phyloP scores from a whole-genome alignment of 2,113 vertebrate species.

The Ciconia stormi region DNA sequence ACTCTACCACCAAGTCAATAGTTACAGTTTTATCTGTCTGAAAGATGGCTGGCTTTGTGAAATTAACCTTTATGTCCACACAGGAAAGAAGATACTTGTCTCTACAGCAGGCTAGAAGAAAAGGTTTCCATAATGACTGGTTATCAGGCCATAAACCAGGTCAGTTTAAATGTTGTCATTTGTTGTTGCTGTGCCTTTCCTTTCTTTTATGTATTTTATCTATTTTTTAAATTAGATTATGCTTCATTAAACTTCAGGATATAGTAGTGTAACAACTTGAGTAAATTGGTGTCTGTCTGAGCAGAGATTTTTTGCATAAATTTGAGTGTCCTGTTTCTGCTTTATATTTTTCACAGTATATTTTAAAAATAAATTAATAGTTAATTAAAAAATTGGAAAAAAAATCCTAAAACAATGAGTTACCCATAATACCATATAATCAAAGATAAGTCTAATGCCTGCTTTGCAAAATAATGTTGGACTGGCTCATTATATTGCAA shows the following conservation, averaged over 20 bases:
- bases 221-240: neutral
- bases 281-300: neutral
- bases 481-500: neutral
- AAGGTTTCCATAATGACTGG: constrained; percentile 85
- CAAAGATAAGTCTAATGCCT: neutral
- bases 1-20: neutral
- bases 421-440: neutral
- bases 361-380: neutral
- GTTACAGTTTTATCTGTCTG: neutral
- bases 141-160: constrained; percentile 79
- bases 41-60: neutral
- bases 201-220: neutral
- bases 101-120: constrained; percentile 84
- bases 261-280: neutral
- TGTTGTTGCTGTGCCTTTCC: neutral
- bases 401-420: neutral
- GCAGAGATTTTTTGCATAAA: neutral
- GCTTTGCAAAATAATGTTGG: neutral
- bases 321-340: neutral
- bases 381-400: neutral
- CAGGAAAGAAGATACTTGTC: constrained; percentile 90
- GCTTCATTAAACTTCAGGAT: neutral
- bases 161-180: constrained; percentile 33
- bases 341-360: neutral
- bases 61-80: neutral